These are phyloP conservation scores for Ephydatia muelleri DNA, from an alignment of 37 sponge, comb jelly and placozoan genomes.

Conservation along the genomic window DNA sequence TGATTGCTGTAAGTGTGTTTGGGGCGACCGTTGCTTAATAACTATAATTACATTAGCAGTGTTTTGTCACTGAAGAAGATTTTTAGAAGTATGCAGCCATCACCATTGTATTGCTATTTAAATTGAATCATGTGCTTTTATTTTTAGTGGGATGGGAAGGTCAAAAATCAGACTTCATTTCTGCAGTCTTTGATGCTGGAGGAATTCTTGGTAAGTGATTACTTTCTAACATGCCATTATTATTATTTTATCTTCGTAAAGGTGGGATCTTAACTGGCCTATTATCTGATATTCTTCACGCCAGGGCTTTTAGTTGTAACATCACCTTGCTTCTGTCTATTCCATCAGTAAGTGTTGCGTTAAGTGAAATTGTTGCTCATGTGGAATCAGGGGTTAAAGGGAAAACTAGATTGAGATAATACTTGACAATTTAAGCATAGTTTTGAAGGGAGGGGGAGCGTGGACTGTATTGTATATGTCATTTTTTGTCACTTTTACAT, in stretches of 20 bases:
- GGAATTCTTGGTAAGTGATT: conserved; percentile 69
- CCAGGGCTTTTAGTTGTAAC: conserved; percentile 63
- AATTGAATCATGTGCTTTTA: background rate
- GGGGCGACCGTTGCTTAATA: too few species aligned
- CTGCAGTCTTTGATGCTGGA: conserved; percentile 83
- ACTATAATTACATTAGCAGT: too few species aligned
- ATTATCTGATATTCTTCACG: conserved; percentile 63
- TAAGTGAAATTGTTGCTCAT: background rate
- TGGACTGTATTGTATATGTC: too few species aligned
- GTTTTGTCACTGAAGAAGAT: too few species aligned
- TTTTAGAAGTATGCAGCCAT: too few species aligned
- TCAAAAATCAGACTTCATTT: conserved; percentile 61
- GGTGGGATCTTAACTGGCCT: conserved; percentile 60
- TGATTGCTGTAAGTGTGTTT: too few species aligned
- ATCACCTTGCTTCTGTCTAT: conserved; percentile 58
- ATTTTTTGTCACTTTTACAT: too few species aligned
- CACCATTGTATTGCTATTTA: too few species aligned
- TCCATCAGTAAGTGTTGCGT: conserved; percentile 51
- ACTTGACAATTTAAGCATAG: background rate
- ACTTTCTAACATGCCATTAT: too few species aligned
- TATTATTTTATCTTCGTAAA: background rate
- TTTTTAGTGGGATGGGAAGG: conserved; percentile 15
- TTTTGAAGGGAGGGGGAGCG: too few species aligned
- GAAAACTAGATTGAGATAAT: background rate
- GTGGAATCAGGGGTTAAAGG: background rate